Percentiles rank a stretch among this genome's conserved stretches.
phyloP scores from a whole-genome alignment of 2,888 invertebrate genomes.

The Leucophora obtusa region DNA sequence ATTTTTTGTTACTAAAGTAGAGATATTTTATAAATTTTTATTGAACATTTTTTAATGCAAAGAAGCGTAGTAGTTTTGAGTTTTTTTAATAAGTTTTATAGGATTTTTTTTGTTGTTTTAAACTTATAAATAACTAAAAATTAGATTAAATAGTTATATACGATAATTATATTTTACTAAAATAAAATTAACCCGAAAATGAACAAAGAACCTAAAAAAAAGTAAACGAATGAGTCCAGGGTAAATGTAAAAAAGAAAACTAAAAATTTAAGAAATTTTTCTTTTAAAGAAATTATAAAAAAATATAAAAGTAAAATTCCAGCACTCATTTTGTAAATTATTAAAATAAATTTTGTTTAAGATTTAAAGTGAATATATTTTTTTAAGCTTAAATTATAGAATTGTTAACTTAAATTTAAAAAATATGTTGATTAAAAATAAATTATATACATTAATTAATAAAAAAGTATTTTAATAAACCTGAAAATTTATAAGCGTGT shows the following conservation, averaged over 20 bases:
- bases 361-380: background rate
- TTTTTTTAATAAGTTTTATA: constrained; percentile 61
- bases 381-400: background rate
- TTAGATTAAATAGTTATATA: constrained; percentile 28
- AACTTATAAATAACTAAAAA: constrained; percentile 49
- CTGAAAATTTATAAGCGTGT: constrained; percentile 59
- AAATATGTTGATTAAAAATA: background rate
- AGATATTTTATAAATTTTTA: constrained; percentile 64
- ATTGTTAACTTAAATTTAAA: background rate
- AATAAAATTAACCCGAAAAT: constrained; percentile 15
- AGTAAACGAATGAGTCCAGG: constrained; percentile 7
- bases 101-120: constrained; percentile 51
- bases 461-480: constrained; percentile 36
- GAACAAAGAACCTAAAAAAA: constrained; percentile 7
- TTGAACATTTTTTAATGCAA: constrained; percentile 70
- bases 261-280: background rate
- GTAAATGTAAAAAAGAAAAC: background rate
- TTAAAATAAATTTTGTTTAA: background rate
- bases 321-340: background rate
- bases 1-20: constrained; percentile 48
- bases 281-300: background rate
- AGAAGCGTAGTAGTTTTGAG: constrained; percentile 70
- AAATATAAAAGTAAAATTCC: background rate
- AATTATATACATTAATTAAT: constrained; percentile 45
- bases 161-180: constrained; percentile 34